Evolutionary conservation across 2,888 invertebrate genomes (phyloP), one percentile per base, ranked within the genome.

Genomic region (Agrochola macilenta): DNA sequence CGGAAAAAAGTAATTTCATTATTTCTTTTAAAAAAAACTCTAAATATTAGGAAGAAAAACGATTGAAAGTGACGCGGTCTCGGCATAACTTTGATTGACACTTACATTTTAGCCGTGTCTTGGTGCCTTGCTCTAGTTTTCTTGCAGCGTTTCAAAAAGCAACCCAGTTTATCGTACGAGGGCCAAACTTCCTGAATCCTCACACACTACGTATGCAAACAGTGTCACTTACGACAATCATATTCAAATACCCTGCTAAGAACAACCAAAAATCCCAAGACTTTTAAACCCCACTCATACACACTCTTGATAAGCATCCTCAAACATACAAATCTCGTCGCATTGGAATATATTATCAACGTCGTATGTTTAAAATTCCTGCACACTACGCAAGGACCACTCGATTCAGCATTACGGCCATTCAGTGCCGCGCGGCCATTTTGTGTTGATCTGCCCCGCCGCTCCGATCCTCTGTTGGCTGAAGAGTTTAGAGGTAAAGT

Each of bases 381-480:
- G 91, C 92, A 90, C 90, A 92, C 91, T 89, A 90, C 87, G 89
- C 89, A 90, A 91, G 91, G 90, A 91, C 93, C 89, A 91, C 93
- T 93, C 92, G 94, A 94, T 94, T 93, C 94, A 92, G 92, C 92
- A 91, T 93, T 91, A 93, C 92, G 89, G 90, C 93, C 92, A 94
- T 94, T 94, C 94, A 94, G 93, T 86, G 87, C 84, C 86, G 77
- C 76, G 73, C 78, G 87, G 73, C 94, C 92, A 92, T 76, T 77
- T 73, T 81, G 85, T 43, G n/a, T 64, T 76, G 93, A 91, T 26
- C 92, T 82, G 2, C 91, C 89, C 23, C 82, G 63, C 79, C 89
- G 78, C 90, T 82, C 82, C 30, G 54, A 79, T 77, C 75, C 73
- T 77, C 54, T 74, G 84, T 71, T 43, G 23, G 35, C 43, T 68